Percentiles rank a stretch among this genome's conserved stretches.
Conservation (phyloP, 1,140 invertebrate genomes). For the Mactra quadrangularis region DNA sequence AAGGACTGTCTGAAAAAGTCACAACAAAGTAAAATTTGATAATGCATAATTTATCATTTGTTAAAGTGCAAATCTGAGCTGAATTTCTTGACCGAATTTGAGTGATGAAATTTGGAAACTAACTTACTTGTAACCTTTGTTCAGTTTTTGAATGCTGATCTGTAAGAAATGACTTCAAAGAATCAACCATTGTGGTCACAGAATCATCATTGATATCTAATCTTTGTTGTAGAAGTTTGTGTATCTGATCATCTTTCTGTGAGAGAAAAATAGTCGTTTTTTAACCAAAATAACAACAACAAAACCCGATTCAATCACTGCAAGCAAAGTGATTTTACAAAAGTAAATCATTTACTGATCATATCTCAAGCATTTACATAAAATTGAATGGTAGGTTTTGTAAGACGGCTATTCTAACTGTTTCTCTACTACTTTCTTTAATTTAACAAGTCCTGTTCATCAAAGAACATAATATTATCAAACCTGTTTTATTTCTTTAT, state of each 20-base stretch:
- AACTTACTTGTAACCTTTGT: conserved; percentile 43
- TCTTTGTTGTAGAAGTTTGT: conserved; percentile 25
- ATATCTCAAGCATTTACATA: too few relatives aligned
- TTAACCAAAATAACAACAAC: not conserved
- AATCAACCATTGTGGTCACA: not conserved
- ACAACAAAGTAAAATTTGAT: not conserved
- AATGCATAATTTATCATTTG: not conserved
- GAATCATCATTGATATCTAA: not conserved
- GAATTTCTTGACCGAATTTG: too few relatives aligned
- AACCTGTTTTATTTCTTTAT: conserved; percentile 23
- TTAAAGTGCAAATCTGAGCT: too few relatives aligned
- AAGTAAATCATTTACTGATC: too few relatives aligned
- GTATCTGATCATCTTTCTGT: conserved; percentile 37
- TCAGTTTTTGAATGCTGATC: conserved; percentile 30
- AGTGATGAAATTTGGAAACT: too few relatives aligned
- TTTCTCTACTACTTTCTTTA: too few relatives aligned
- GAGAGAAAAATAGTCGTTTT: too few relatives aligned
- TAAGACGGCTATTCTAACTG: too few relatives aligned
- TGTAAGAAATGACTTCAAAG: conserved; percentile 34
- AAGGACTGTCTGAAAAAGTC: conserved; percentile 17
- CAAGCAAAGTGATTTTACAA: too few relatives aligned
- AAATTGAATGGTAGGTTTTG: too few relatives aligned
- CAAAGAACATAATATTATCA: too few relatives aligned
- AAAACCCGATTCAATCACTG: not conserved
- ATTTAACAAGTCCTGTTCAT: too few relatives aligned